phyloP scores from a whole-genome alignment of 2,797 vertebrate genomes.

The Myiotriccus ornatus region DNA sequence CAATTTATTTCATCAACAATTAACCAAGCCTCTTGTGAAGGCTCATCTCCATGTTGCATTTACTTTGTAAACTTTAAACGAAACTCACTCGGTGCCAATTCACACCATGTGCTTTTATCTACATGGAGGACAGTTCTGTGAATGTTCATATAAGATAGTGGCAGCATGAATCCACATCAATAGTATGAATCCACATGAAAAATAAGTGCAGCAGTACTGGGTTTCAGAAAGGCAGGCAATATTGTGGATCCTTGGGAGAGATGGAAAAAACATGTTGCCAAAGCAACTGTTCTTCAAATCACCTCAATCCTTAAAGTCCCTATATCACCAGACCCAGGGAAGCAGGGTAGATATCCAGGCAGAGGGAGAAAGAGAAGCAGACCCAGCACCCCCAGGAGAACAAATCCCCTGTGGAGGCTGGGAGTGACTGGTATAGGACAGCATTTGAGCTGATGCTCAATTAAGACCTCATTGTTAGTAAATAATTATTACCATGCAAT shows the following conservation, averaged over 20 bases:
- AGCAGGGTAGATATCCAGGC: not conserved
- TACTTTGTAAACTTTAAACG: not conserved
- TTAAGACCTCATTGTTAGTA: constrained; percentile 33
- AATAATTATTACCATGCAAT: constrained; percentile 26
- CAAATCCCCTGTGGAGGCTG: not conserved
- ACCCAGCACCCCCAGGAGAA: not conserved
- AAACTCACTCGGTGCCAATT: not conserved
- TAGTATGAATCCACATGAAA: not conserved
- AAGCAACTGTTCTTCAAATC: not conserved
- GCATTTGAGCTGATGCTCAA: not conserved
- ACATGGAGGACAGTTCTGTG: not conserved
- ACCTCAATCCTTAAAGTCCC: not conserved
- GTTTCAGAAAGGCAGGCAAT: not conserved
- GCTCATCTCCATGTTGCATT: not conserved
- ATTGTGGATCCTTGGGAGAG: not conserved
- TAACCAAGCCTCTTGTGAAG: not conserved
- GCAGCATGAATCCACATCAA: not conserved
- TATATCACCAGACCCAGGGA: not conserved
- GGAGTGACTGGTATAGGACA: not conserved
- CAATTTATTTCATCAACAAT: not conserved
- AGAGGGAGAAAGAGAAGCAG: not conserved
- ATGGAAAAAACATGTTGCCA: not conserved
- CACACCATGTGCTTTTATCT: not conserved
- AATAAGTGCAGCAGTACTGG: not conserved
- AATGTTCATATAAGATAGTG: not conserved